A percentile compares a stretch with the other conserved stretches of the same genome.
phyloP scores from a whole-genome alignment of 2,888 invertebrate genomes.

The Ectropis crepuscularia region DNA sequence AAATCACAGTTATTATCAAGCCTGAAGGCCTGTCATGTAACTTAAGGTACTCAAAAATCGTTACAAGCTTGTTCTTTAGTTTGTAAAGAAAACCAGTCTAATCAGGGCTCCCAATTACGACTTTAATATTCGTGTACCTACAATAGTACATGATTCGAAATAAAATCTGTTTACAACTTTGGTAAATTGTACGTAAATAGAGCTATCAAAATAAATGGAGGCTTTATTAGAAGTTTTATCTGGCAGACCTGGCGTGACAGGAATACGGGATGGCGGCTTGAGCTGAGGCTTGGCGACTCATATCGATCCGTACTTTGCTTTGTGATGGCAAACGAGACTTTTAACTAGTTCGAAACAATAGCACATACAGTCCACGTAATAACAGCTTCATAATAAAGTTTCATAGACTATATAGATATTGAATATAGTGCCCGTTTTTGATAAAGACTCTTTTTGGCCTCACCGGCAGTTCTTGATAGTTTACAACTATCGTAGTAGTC shows the following conservation, averaged over 20 bases:
- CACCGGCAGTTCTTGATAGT: too few species aligned
- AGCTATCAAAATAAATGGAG: constrained; percentile 49
- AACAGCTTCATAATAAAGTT: background rate
- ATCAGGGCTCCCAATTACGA: constrained; percentile 25
- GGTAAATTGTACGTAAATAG: constrained; percentile 49
- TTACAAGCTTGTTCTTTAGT: background rate
- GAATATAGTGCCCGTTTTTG: too few species aligned
- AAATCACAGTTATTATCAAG: too few species aligned
- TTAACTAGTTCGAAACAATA: constrained; percentile 1
- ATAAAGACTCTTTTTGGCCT: too few species aligned
- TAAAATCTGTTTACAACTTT: constrained; percentile 18
- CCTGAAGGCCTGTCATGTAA: too few species aligned
- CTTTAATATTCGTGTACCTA: constrained; percentile 3
- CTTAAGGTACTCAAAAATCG: too few species aligned
- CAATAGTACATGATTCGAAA: constrained; percentile 14
- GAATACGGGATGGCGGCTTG: constrained; percentile 38
- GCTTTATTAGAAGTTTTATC: constrained; percentile 56
- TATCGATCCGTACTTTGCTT: constrained; percentile 30
- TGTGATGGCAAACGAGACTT: constrained; percentile 9
- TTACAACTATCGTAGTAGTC: too few species aligned
- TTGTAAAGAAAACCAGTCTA: constrained; percentile 4
- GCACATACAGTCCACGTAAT: background rate
- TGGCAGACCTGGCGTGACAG: constrained; percentile 47
- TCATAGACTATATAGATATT: too few species aligned
- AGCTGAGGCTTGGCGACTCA: constrained; percentile 23